Percentiles rank a stretch among this genome's conserved stretches.
phyloP scores from a whole-genome alignment of 2,113 vertebrate species.

The Bubo blakistoni region DNA sequence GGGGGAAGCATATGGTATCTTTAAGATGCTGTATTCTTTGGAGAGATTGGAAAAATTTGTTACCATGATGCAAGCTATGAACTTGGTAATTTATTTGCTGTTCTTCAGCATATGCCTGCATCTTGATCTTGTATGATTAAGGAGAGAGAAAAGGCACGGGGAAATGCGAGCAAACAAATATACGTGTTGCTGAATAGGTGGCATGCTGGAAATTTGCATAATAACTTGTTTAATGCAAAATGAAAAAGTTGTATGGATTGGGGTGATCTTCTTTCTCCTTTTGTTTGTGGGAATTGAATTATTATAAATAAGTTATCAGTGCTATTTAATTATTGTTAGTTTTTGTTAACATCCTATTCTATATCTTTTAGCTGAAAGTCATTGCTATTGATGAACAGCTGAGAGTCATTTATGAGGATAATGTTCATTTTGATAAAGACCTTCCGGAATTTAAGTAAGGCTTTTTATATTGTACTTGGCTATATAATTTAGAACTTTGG shows the following conservation, averaged over 20 bases:
- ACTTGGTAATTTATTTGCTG: not conserved
- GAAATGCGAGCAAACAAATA: not conserved
- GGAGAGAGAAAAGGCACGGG: not conserved
- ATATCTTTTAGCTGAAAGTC: constrained; percentile 85
- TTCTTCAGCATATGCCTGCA: not conserved
- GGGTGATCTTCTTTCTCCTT: not conserved
- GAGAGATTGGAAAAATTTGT: not conserved
- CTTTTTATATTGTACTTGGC: not conserved
- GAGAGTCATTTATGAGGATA: constrained; percentile 81
- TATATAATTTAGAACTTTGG: not conserved
- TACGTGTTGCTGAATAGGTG: not conserved
- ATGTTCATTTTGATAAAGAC: constrained; percentile 89
- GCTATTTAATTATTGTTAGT: not conserved
- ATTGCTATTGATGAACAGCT: constrained; percentile 81
- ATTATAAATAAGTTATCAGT: not conserved
- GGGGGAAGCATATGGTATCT: accelerated
- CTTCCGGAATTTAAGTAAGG: constrained; percentile 87
- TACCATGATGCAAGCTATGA: not conserved
- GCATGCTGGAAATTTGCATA: not conserved
- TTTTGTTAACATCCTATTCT: constrained; percentile 17
- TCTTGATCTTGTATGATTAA: accelerated
- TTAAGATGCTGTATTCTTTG: not conserved
- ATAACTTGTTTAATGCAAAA: not conserved
- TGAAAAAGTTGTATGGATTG: not conserved
- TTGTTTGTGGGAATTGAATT: not conserved